phyloP scores from a whole-genome alignment of 2,797 vertebrate species.

The Ciconia nigra region DNA sequence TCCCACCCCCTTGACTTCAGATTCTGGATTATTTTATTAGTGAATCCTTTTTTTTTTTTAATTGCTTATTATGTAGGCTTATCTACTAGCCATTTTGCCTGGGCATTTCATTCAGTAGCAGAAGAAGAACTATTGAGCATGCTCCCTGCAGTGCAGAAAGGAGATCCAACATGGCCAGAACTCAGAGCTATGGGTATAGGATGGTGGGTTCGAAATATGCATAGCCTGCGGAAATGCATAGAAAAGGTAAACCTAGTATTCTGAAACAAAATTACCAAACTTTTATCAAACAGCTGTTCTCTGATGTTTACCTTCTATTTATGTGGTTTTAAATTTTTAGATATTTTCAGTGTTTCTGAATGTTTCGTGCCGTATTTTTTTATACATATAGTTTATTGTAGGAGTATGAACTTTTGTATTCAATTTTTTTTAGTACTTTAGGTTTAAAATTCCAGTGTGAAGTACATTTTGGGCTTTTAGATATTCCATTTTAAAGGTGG shows the following conservation, averaged over 20 bases:
- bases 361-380: neutral
- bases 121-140: conserved; percentile 94
- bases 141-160: conserved; percentile 91
- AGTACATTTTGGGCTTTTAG: neutral
- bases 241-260: conserved; percentile 84
- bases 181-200: conserved; percentile 95
- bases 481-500: neutral
- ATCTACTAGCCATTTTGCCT: conserved; percentile 94
- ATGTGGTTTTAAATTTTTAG: neutral
- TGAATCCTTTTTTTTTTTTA: neutral
- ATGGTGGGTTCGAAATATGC: conserved; percentile 95
- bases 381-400: neutral
- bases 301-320: neutral
- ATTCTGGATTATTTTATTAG: neutral
- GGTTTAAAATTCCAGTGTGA: neutral
- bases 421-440: neutral
- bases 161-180: conserved; percentile 90
- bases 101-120: conserved; percentile 98
- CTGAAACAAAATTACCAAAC: neutral
- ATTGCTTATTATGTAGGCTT: conserved; percentile 76
- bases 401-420: neutral
- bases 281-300: neutral
- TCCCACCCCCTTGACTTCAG: neutral
- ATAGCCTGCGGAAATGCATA: conserved; percentile 89
- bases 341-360: neutral